Evolutionary conservation across 2,113 vertebrate species (phyloP).

Genomic region (Polypterus senegalus): DNA sequence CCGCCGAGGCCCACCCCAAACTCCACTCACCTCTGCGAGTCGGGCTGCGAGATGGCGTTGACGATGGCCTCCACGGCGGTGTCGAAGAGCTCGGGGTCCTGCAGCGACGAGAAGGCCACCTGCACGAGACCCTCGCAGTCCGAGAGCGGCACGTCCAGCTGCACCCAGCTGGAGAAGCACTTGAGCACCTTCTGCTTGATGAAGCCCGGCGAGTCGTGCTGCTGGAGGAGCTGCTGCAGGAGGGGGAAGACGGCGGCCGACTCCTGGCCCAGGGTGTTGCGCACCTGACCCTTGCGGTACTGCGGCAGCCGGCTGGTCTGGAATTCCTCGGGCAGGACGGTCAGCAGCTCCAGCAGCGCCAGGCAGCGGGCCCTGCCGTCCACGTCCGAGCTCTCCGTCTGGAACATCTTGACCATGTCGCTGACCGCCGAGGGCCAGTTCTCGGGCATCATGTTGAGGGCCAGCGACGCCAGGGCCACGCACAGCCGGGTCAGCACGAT

Average conservation of each 20-base stretch:
- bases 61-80: constrained; percentile 91
- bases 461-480: constrained; percentile 86
- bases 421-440: constrained; percentile 88
- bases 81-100: constrained; percentile 92
- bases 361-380: constrained; percentile 85
- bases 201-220: constrained; percentile 79
- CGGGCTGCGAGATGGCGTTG: constrained; percentile 92
- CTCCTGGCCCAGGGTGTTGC: constrained; percentile 77
- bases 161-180: constrained; percentile 96
- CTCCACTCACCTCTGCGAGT: constrained; percentile 81
- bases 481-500: constrained; percentile 94
- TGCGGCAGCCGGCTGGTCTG: constrained; percentile 93
- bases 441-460: constrained; percentile 95
- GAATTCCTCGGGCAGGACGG: constrained; percentile 92
- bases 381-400: constrained; percentile 80
- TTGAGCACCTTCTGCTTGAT: constrained; percentile 92
- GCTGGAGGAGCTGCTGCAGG: constrained; percentile 83
- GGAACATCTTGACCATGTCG: constrained; percentile 94
- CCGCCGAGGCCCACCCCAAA: background rate
- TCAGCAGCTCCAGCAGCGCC: constrained; percentile 87
- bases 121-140: constrained; percentile 88
- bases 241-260: constrained; percentile 81
- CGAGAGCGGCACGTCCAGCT: constrained; percentile 83
- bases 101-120: constrained; percentile 78
- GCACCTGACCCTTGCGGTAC: constrained; percentile 86